Conservation (phyloP, 2,797 vertebrate species). For the Spondyliosoma cantharus region DNA sequence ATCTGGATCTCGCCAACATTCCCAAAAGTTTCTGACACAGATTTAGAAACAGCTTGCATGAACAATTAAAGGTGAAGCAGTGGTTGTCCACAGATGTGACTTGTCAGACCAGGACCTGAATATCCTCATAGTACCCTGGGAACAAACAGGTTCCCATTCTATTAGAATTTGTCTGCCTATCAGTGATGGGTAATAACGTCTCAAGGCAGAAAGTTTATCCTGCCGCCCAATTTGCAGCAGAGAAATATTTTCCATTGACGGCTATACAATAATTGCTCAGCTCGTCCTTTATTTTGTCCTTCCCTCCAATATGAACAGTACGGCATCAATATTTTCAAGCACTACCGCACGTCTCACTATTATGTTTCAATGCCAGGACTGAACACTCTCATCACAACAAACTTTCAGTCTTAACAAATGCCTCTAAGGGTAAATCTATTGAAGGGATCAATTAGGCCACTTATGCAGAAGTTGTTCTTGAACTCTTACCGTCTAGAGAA, state of each 20-base stretch:
- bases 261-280: constrained; percentile 11
- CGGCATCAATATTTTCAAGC: constrained; percentile 11
- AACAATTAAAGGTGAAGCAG: constrained; percentile 4
- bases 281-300: not conserved
- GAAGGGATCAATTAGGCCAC: not conserved
- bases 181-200: not conserved
- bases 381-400: constrained; percentile 23
- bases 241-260: constrained; percentile 19
- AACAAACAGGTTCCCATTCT: not conserved
- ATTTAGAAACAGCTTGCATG: constrained; percentile 1
- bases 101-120: constrained; percentile 14
- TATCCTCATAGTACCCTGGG: not conserved
- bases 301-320: constrained; percentile 2
- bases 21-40: constrained; percentile 18
- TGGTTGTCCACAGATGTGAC: not conserved
- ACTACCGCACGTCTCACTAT: not conserved
- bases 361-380: not conserved
- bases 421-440: constrained; percentile 12
- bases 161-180: not conserved
- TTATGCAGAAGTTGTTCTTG: not conserved
- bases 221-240: not conserved
- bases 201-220: constrained; percentile 6
- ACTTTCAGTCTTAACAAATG: constrained; percentile 2
- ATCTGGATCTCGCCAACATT: not conserved
- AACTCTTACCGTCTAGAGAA: not conserved